Evolutionary conservation across 2,113 vertebrate genomes (phyloP), one percentile per base, ranked within the genome.

Genomic region (Neolamprologus devosi): DNA sequence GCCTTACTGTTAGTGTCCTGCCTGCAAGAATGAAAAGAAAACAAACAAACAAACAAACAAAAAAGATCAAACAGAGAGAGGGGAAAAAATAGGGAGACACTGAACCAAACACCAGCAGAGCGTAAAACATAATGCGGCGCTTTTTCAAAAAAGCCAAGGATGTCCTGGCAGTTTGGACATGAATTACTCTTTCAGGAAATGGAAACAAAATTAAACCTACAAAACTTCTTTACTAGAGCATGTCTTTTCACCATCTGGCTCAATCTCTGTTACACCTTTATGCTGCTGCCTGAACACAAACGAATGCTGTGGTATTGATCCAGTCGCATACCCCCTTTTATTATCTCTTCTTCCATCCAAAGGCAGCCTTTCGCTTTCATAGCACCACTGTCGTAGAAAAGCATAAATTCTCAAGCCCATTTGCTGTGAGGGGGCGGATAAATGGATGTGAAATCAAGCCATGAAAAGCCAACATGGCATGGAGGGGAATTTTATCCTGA

Each of bases 381-480:
- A 88, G 92, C 87, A 54, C 81, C 82, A 45, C 90, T 83, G 90
- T 94, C 33, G 88, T 79, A 82, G 86, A 85, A 88, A 91, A 85
- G 81, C 89, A 91, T 93, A 93, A 90, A 93, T 95, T 94, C 92
- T 90, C 82, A 78, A 87, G 92, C 92, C 93, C 92, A 93, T 95
- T 95, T 95, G 87, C 91, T 85, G 89, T 58, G 93, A 87, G 90
- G 73, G 84, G 91, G 91, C 28, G 90, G 90, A 92, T 95, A 96
- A 96, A 95, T 92, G 91, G 94, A 95, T 94, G 94, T 93, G 94
- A 96, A 96, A 96, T 95, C 91, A 87, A 93, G 93, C 91, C 89
- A 89, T 95, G 93, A 95, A 94, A 92, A 95, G 94, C 91, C 88
- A 93, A 94, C 94, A 90, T 90, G 83, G 89, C 93, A 91, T 91